Percentiles rank a stretch among this genome's conserved stretches.
Conservation (phyloP, 1,140 invertebrate species). For the Musca domestica region DNA sequence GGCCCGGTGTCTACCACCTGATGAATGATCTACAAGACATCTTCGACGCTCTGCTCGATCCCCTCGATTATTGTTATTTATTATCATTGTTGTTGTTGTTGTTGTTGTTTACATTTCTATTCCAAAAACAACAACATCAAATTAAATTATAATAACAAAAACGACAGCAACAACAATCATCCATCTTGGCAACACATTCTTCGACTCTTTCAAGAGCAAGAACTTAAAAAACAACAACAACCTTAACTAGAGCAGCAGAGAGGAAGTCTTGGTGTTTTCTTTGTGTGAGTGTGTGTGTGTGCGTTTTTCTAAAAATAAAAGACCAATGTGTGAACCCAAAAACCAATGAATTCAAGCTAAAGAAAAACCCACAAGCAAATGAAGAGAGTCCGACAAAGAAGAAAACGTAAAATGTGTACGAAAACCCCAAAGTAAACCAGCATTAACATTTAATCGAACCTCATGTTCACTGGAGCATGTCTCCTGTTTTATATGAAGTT, state of each 20-base stretch:
- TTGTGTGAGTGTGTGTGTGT: too few species aligned
- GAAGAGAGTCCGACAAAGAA: neutral
- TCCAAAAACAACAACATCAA: neutral
- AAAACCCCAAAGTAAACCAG: constrained; percentile 54
- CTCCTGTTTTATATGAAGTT: constrained; percentile 38
- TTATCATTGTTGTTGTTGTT: too few species aligned
- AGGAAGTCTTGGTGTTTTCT: too few species aligned
- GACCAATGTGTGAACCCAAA: constrained; percentile 14
- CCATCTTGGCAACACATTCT: neutral
- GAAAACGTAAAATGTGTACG: neutral
- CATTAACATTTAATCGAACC: constrained; percentile 55
- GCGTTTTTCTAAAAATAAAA: too few species aligned
- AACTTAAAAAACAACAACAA: neutral
- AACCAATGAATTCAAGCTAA: constrained; percentile 15
- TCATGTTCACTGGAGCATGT: constrained; percentile 54
- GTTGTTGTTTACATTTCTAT: neutral
- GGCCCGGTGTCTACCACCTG: neutral
- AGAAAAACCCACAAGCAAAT: neutral
- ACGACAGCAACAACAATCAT: constrained; percentile 3
- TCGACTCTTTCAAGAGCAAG: neutral
- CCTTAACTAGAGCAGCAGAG: neutral
- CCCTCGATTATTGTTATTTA: too few species aligned
- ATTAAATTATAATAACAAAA: constrained; percentile 22
- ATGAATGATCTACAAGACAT: constrained; percentile 2
- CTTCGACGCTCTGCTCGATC: neutral